Evolutionary conservation across 2,797 vertebrate genomes (phyloP).

Genomic region (Scarus forsteni): DNA sequence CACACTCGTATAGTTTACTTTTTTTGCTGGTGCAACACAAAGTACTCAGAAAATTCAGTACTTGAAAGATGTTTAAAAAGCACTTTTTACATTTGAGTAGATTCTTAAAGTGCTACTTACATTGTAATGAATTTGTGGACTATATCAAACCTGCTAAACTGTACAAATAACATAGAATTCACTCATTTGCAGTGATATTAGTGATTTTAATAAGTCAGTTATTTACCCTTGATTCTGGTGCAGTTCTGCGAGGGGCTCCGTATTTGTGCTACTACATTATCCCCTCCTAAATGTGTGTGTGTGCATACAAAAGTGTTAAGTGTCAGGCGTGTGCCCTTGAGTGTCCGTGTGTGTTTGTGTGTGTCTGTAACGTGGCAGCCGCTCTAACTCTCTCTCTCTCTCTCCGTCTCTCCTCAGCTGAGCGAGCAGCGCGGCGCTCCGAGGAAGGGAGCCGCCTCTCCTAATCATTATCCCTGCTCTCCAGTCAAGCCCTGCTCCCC

Average conservation of each 20-base stretch:
- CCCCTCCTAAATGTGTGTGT: background rate
- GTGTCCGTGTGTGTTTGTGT: constrained; percentile 29
- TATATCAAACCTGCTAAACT: too few relatives aligned
- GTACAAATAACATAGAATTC: too few relatives aligned
- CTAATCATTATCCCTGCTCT: constrained; percentile 84
- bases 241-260: background rate
- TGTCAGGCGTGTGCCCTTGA: constrained; percentile 38
- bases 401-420: constrained; percentile 71
- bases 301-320: background rate
- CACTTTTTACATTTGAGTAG: too few relatives aligned
- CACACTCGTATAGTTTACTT: too few relatives aligned
- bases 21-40: too few relatives aligned
- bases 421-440: constrained; percentile 82
- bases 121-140: too few relatives aligned
- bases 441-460: constrained; percentile 87
- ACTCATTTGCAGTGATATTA: too few relatives aligned
- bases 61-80: too few relatives aligned
- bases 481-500: constrained; percentile 83
- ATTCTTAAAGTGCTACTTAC: too few relatives aligned
- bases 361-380: constrained; percentile 41
- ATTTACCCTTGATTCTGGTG: too few relatives aligned
- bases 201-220: too few relatives aligned
- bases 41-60: too few relatives aligned
- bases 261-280: background rate
- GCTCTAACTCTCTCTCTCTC: constrained; percentile 49